Percentiles rank a stretch among this genome's conserved stretches.
Evolutionary conservation across 2,113 vertebrate species (phyloP).

Genomic region (Phyllopteryx taeniolatus): DNA sequence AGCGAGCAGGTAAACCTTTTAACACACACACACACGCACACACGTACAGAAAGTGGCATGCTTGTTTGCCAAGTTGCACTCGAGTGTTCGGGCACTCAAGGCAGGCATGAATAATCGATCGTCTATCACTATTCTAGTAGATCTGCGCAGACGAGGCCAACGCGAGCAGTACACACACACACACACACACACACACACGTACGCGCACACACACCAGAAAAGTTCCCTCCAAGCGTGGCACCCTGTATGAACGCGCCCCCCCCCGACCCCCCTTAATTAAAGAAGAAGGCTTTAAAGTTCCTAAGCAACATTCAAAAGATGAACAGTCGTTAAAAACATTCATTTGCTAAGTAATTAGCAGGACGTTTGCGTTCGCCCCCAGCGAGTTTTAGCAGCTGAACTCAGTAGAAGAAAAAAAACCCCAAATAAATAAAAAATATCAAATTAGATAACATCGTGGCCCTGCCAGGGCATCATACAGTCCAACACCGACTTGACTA

Average conservation of each 20-base stretch:
- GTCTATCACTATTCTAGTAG: slow-evolving; percentile 50
- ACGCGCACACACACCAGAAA: slow-evolving; percentile 23
- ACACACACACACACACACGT: slow-evolving; percentile 16
- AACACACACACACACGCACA: slow-evolving; percentile 25
- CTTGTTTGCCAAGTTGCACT: slow-evolving; percentile 47
- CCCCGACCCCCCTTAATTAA: slow-evolving; percentile 14
- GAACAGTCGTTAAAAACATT: slow-evolving; percentile 72
- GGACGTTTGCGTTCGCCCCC: slow-evolving; percentile 49
- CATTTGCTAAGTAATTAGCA: slow-evolving; percentile 42
- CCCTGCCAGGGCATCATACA: slow-evolving; percentile 31
- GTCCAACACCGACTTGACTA: slow-evolving; percentile 66
- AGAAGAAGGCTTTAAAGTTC: slow-evolving; percentile 59
- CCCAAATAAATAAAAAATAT: neutral
- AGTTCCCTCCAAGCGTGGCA: slow-evolving; percentile 29
- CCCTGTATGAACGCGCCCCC: slow-evolving; percentile 31
- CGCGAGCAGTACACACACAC: slow-evolving; percentile 38
- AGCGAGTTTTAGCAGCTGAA: slow-evolving; percentile 68
- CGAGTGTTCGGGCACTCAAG: slow-evolving; percentile 50
- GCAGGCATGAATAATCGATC: slow-evolving; percentile 66
- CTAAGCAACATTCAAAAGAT: slow-evolving; percentile 65
- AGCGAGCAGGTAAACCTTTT: slow-evolving; percentile 53
- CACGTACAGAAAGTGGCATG: slow-evolving; percentile 53
- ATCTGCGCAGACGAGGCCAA: slow-evolving; percentile 52
- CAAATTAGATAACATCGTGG: neutral
- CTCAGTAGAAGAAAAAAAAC: slow-evolving; percentile 10